Evolutionary conservation across 2,797 vertebrate species (phyloP).

Genomic region (Pempheris klunzingeri): DNA sequence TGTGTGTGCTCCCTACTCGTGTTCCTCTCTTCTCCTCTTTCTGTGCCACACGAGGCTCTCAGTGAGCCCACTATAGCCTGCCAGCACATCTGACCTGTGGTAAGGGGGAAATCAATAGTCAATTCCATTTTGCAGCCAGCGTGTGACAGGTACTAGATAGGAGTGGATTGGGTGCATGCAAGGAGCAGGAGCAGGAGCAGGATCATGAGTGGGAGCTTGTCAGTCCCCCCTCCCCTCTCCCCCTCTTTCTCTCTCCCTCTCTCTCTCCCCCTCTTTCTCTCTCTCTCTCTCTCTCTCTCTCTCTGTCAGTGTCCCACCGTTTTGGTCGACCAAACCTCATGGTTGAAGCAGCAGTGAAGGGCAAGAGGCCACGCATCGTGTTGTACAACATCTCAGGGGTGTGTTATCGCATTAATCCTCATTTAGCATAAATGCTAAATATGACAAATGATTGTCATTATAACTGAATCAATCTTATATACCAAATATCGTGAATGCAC

Average conservation of each 20-base stretch:
- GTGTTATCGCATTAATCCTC: slow-evolving; percentile 20
- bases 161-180: slow-evolving; percentile 87
- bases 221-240: slow-evolving; percentile 52
- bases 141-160: slow-evolving; percentile 88
- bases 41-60: slow-evolving; percentile 61
- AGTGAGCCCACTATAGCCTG: slow-evolving; percentile 72
- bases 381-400: slow-evolving; percentile 29
- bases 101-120: slow-evolving; percentile 88
- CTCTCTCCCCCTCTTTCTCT: slow-evolving; percentile 2
- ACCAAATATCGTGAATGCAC: neutral
- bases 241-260: slow-evolving; percentile 12
- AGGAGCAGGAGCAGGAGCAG: slow-evolving; percentile 83
- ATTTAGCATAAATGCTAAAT: slow-evolving; percentile 23
- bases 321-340: slow-evolving; percentile 29
- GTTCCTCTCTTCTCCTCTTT: slow-evolving; percentile 44
- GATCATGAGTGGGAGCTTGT: slow-evolving; percentile 74
- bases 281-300: slow-evolving; percentile 25
- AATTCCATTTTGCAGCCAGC: slow-evolving; percentile 86
- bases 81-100: slow-evolving; percentile 82
- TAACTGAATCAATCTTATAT: neutral
- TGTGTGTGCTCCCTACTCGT: slow-evolving; percentile 57
- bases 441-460: neutral
- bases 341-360: slow-evolving; percentile 53
- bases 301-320: slow-evolving; percentile 21
- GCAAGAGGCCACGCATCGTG: slow-evolving; percentile 28